These are phyloP conservation scores for Carlito syrichta DNA, from an alignment of 2,113 vertebrate genomes.

Conservation along the genomic window DNA sequence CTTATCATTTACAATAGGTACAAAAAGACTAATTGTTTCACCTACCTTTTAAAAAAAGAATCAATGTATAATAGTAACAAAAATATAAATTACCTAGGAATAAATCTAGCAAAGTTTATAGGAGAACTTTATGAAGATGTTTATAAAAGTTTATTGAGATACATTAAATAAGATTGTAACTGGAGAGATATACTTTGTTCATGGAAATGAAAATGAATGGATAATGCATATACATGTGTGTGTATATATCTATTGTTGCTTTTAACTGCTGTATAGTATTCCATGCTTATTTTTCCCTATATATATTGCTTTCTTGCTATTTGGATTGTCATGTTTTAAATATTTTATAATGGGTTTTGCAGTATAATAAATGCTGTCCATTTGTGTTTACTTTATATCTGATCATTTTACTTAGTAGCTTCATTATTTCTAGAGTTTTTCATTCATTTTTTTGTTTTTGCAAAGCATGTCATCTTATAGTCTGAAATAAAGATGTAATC, in stretches of 20 bases:
- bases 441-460: background rate
- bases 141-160: background rate
- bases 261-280: background rate
- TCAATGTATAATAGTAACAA: background rate
- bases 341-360: background rate
- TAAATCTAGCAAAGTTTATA: background rate
- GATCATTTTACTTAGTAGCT: background rate
- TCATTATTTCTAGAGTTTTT: background rate
- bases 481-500: background rate
- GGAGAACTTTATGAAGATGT: background rate
- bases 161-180: background rate
- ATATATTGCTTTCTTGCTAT: background rate
- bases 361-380: background rate
- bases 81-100: background rate
- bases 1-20: background rate
- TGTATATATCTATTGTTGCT: background rate
- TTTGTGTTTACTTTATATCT: slow-evolving; percentile 5
- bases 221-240: background rate
- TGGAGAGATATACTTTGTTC: background rate
- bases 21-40: background rate
- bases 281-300: background rate
- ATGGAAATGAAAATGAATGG: background rate
- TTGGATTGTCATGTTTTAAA: background rate
- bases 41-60: background rate
- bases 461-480: background rate